A percentile compares a stretch with the other conserved stretches of the same genome.
Conservation (phyloP, 1,140 invertebrate genomes). For the Papilio glaucus region DNA sequence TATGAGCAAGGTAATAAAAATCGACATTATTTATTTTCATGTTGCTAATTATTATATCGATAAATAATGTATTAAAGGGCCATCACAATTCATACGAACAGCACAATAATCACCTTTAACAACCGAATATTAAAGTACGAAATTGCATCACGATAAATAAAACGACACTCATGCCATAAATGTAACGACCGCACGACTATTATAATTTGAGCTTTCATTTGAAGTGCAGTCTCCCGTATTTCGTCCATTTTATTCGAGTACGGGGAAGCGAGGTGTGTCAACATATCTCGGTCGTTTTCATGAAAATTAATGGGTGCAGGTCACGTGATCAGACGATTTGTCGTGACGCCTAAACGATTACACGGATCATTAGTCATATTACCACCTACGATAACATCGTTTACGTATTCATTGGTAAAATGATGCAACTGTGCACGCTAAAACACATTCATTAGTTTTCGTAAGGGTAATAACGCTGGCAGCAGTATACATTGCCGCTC, state of each 20-base stretch:
- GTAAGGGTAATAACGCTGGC: conserved; percentile 25
- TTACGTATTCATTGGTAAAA: conserved; percentile 61
- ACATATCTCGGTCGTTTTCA: conserved; percentile 45
- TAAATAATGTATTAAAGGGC: not conserved
- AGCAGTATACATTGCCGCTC: not conserved
- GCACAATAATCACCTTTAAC: not conserved
- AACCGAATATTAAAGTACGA: conserved; percentile 36
- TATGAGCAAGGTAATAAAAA: not conserved
- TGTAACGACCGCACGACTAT: conserved; percentile 39
- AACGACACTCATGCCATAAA: conserved; percentile 35
- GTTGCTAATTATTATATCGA: conserved; percentile 1
- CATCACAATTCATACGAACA: not conserved
- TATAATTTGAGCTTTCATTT: conserved; percentile 41
- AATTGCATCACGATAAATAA: conserved; percentile 36
- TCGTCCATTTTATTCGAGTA: not conserved
- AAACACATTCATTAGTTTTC: conserved; percentile 39
- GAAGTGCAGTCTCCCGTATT: not conserved
- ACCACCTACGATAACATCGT: conserved; percentile 78
- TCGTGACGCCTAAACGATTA: conserved; percentile 77
- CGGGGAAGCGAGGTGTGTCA: conserved; percentile 34
- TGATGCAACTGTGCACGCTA: conserved; percentile 43
- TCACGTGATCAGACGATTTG: conserved; percentile 77
- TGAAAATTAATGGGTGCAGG: conserved; percentile 63
- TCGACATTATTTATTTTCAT: not conserved
- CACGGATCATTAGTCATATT: conserved; percentile 76